Evolutionary conservation across 2,113 vertebrate species (phyloP).

Genomic region (Crotalus helleri): DNA sequence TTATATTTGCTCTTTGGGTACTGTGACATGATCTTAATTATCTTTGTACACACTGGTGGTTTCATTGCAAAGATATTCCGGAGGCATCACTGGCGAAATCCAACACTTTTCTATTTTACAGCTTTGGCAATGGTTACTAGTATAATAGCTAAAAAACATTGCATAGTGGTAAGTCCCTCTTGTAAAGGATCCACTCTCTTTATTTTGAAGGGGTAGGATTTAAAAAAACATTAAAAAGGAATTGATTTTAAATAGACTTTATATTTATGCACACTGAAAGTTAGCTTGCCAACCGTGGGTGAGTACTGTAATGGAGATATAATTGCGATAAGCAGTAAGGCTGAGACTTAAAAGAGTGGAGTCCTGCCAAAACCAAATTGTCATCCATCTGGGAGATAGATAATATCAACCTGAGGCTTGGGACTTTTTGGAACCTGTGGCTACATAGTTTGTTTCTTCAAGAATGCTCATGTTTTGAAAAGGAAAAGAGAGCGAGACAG

Average conservation of each 20-base stretch:
- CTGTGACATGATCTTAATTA: neutral
- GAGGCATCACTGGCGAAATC: neutral
- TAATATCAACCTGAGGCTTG: slow-evolving; percentile 6
- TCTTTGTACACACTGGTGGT: too few relatives aligned
- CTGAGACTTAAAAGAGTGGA: neutral
- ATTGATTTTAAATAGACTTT: neutral
- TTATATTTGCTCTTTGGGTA: neutral
- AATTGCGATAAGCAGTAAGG: slow-evolving; percentile 7
- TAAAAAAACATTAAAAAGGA: neutral
- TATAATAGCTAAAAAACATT: neutral
- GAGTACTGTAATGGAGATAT: slow-evolving; percentile 25
- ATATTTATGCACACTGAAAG: slow-evolving; percentile 16
- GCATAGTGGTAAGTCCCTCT: neutral
- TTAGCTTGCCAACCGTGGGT: slow-evolving; percentile 15
- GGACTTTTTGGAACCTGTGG: slow-evolving; percentile 10
- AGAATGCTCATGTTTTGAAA: slow-evolving; percentile 34
- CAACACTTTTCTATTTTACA: neutral
- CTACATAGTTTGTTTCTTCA: slow-evolving; percentile 45
- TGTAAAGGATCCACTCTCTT: neutral
- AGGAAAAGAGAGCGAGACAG: neutral
- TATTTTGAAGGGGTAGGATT: neutral
- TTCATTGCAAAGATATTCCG: neutral
- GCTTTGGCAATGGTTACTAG: neutral
- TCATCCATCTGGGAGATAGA: slow-evolving; percentile 18
- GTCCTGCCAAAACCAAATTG: slow-evolving; percentile 36